Conservation (phyloP, 2,888 invertebrate species). For the Melieria picta region DNA sequence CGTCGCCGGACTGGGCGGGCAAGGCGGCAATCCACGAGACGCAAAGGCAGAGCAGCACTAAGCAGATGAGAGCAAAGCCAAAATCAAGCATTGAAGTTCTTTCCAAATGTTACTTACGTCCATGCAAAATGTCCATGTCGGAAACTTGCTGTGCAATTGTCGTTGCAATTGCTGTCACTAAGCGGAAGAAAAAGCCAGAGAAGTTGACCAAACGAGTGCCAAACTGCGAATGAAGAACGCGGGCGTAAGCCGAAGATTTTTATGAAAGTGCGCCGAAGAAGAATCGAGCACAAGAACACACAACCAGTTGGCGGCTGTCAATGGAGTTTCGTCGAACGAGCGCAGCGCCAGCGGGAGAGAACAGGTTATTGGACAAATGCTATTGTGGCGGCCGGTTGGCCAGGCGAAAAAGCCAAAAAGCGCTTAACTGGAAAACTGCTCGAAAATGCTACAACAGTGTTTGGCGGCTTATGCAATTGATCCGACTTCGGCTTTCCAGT, state of each 20-base stretch:
- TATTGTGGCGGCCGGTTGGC: background rate
- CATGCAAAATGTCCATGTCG: slow-evolving; percentile 42
- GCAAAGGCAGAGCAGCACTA: slow-evolving; percentile 43
- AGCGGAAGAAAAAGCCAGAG: too few relatives aligned
- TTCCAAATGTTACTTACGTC: slow-evolving; percentile 41
- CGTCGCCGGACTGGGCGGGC: slow-evolving; percentile 19
- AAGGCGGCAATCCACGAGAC: slow-evolving; percentile 36
- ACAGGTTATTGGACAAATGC: background rate
- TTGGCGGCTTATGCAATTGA: too few relatives aligned
- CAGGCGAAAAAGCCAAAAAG: background rate
- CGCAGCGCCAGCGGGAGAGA: background rate
- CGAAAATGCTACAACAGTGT: background rate
- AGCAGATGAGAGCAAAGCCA: slow-evolving; percentile 2
- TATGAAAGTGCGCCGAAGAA: slow-evolving; percentile 51
- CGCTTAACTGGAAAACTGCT: background rate
- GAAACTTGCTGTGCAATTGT: slow-evolving; percentile 27
- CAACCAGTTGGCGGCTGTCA: slow-evolving; percentile 32
- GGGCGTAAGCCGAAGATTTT: slow-evolving; percentile 61
- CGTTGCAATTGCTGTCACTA: slow-evolving; percentile 8
- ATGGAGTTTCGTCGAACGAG: background rate
- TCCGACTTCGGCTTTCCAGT: too few relatives aligned
- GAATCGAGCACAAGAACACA: slow-evolving; percentile 44
- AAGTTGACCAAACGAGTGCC: slow-evolving; percentile 49
- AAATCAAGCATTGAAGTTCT: background rate
- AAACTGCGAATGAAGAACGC: slow-evolving; percentile 61